A percentile compares a stretch with the other conserved stretches of the same genome.
Conservation (phyloP, 2,113 vertebrate species). For the Dromiciops gliroides region DNA sequence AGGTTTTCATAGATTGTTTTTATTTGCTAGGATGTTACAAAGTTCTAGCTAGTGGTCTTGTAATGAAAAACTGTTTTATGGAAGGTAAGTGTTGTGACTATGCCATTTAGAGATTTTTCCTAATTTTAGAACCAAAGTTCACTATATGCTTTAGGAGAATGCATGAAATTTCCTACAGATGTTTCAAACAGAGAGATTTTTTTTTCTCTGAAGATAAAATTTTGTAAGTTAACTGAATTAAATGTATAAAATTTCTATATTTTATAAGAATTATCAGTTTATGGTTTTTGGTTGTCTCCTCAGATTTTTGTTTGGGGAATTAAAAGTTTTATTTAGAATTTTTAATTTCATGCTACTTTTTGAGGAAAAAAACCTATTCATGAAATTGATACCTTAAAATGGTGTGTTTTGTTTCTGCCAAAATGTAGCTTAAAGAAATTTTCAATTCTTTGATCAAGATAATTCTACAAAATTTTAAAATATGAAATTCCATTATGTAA, state of each 20-base stretch:
- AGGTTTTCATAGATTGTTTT: slow-evolving; percentile 22
- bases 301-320: background rate
- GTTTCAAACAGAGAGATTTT: slow-evolving; percentile 14
- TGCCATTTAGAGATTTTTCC: slow-evolving; percentile 4
- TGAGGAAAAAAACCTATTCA: slow-evolving; percentile 2
- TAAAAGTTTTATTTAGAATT: slow-evolving; percentile 22
- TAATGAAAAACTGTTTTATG: slow-evolving; percentile 17
- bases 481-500: background rate
- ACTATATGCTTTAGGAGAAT: background rate
- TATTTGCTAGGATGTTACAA: slow-evolving; percentile 12
- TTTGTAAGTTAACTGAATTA: background rate
- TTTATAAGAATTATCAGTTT: background rate
- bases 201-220: slow-evolving; percentile 15
- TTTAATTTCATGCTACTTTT: slow-evolving; percentile 28
- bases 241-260: slow-evolving; percentile 26
- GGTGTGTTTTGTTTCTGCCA: background rate
- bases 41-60: background rate
- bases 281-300: background rate
- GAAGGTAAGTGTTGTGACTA: background rate
- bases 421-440: slow-evolving; percentile 23
- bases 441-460: slow-evolving; percentile 20
- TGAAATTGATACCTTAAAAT: background rate
- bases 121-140: slow-evolving; percentile 18
- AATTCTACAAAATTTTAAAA: background rate
- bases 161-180: background rate